Base-by-base conservation (phyloP, 1,140 invertebrate genomes). In the Coelopa frigida region DNA sequence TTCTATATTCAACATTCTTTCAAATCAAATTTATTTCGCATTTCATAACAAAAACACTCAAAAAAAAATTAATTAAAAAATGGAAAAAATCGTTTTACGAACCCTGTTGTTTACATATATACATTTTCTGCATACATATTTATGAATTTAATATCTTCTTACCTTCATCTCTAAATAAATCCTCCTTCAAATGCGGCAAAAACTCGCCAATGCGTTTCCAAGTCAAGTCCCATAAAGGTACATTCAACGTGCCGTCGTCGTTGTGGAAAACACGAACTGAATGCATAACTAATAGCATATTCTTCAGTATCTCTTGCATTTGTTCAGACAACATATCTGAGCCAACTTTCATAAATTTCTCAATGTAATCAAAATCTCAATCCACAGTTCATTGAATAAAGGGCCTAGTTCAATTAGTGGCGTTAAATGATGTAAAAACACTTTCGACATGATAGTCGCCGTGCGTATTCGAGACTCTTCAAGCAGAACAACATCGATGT, bases 201-300 rank as follows among this genome's bases (percentile, higher is more conserved):
- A 97, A 96, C 22, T 80, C 78, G 37, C 85, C 82, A 29, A 97
- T 93, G 11, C 87, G 80, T 49, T 93, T 82, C 93, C 93, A 97
- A 0, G 93, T 97, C 2, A 92, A 78, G 29, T 82, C 80, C 92
- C 92, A 96, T 3, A 97, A 72, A 2, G 76, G 76, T 38, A 80
- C 78, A 54, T 80, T 79, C 5, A 73, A 70, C 15, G 83, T 78
- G 32, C 71, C 74, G 35, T 75, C 73, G 43, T 72, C 73, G 36
- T 74, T 70, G 41, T 70, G 66, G 44, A 76, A 76, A 5, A 69
- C 66, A 2, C 62, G 53, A 2, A 93, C 89, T 1, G 91, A 95
- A 55, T 96, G 87, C 94, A 99, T 97, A 17, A 99, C 95, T 8
- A 98, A 73, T 5, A 99, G 72, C 89, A 98, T 95, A 71, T 99